Base-by-base conservation (phyloP, 2,888 invertebrate genomes). In the Dynastes hyllus region DNA sequence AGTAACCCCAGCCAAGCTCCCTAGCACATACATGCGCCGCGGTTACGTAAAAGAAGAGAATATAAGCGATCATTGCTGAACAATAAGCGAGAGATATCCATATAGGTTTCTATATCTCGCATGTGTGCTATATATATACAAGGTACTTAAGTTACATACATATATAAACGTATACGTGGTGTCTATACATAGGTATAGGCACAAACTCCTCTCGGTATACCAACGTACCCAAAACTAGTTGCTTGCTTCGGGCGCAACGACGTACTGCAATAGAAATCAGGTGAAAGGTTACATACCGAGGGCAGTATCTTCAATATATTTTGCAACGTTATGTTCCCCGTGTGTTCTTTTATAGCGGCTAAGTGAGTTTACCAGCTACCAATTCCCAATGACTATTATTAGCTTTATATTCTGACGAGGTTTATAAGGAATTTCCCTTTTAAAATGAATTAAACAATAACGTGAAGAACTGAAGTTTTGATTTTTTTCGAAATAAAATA, bases 211-310 rank as follows among this genome's bases (percentile, higher is more conserved):
- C 75, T 40, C 63, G 67, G 58, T 37, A 2, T 73, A 78, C 73
- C 29, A 53, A 67, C 71, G 77, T 80, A 77, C 79, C 75, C 77
- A 80, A 85, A 86, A 85, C 85, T 84, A 81, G 82, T 81, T 81
- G 81, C 77, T 51, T 78, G 85, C 85, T 84, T 66, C 78, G 77
- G 65, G 84, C 87, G 84, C 61, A 85, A 87, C 87, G 87, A 86
- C 86, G 86, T 16, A 86, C 87, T 84, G 86, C 85, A 85, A 87
- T 87, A 87, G 87, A 88, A 88, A 88, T 87, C 88, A 85, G 87
- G 87, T 86, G 86, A 86, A 85, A 87, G 87, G 87, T 88, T 87
- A 86, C 85, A 86, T 85, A 85, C 87, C 83, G 83, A 84, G 86
- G 86, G 86, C 87, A 86, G 78, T 84, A 84, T 84, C 85, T 83